Conservation (phyloP, 2,888 invertebrate species). For the Rotaria socialis region DNA sequence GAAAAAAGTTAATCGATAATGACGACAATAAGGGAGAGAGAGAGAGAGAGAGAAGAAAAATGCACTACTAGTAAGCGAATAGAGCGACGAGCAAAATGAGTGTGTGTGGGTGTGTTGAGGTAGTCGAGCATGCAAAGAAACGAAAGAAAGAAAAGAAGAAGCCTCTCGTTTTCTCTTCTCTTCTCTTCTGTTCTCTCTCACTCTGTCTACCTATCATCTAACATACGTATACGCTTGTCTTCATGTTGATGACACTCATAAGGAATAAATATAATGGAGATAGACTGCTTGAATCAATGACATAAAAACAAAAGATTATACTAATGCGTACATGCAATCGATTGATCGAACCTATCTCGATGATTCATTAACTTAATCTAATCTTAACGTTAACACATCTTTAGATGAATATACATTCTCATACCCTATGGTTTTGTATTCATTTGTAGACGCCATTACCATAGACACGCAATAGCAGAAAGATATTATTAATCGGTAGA, state of each 20-base stretch:
- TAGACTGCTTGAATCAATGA: not conserved
- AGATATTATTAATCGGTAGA: not conserved
- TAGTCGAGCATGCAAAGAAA: constrained; percentile 1
- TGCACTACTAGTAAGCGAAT: not conserved
- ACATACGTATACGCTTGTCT: not conserved
- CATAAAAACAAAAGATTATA: not conserved
- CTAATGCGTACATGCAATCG: not conserved
- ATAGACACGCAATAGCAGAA: not conserved
- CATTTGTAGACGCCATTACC: not conserved
- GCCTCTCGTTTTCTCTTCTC: not conserved
- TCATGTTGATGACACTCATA: not conserved
- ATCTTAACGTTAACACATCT: not conserved
- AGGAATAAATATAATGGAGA: not conserved
- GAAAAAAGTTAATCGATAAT: not conserved
- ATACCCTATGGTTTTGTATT: not conserved
- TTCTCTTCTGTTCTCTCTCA: not conserved
- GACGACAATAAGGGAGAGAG: not conserved
- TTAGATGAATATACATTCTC: not conserved
- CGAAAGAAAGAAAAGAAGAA: not conserved
- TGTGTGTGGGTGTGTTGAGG: not conserved
- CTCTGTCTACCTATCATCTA: not conserved
- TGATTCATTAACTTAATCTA: not conserved
- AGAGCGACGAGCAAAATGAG: not conserved
- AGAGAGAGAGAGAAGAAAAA: not conserved
- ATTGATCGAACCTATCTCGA: not conserved